phyloP scores from a whole-genome alignment of 2,888 invertebrate species.

The Cybosia mesomella region DNA sequence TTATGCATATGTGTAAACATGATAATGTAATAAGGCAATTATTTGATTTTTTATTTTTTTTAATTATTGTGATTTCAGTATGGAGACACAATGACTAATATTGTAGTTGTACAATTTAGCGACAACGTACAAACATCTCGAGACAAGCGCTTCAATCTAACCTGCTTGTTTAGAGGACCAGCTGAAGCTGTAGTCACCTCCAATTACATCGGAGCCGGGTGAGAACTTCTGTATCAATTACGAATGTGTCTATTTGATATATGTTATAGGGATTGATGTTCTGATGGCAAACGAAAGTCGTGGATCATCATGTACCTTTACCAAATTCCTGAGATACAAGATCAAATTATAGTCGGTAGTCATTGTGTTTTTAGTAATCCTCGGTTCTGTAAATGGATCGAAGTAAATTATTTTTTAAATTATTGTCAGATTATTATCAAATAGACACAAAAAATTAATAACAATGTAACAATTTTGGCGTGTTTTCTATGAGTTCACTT shows the following conservation, averaged over 20 bases:
- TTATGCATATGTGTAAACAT: neutral
- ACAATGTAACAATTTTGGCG: constrained; percentile 47
- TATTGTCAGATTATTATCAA: constrained; percentile 21
- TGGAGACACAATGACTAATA: constrained; percentile 97
- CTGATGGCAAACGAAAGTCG: neutral
- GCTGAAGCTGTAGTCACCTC: constrained; percentile 97
- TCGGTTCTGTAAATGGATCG: neutral
- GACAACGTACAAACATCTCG: constrained; percentile 96
- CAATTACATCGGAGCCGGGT: constrained; percentile 97
- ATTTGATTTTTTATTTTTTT: too few species aligned
- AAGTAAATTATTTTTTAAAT: neutral
- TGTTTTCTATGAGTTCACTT: constrained; percentile 47
- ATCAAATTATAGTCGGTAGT: neutral
- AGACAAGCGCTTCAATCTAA: constrained; percentile 96
- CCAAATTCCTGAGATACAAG: neutral
- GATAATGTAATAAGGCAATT: neutral
- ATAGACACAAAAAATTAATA: constrained; percentile 38
- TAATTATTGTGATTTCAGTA: constrained; percentile 84
- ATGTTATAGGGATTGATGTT: neutral
- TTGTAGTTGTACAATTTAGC: constrained; percentile 97
- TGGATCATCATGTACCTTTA: neutral
- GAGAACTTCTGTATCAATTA: constrained; percentile 64
- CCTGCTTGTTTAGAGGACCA: constrained; percentile 96
- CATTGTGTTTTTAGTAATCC: neutral
- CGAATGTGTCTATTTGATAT: constrained; percentile 57